Conservation (phyloP, 1,140 invertebrate genomes). For the Pogonomyrmex californicus region DNA sequence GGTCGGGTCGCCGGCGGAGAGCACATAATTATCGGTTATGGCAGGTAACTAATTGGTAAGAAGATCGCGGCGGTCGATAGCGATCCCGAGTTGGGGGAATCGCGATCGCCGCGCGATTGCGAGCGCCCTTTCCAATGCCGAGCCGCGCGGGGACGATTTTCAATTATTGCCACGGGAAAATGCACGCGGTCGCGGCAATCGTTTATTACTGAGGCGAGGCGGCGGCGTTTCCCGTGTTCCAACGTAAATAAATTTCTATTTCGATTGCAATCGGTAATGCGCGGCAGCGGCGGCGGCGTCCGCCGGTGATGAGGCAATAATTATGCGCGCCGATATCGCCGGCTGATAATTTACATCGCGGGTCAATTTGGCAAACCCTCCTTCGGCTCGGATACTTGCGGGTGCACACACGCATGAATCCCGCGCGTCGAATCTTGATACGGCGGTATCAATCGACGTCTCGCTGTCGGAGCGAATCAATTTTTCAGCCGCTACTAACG, state of each 20-base stretch:
- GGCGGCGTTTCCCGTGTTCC: background rate
- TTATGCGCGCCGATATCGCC: conserved; percentile 7
- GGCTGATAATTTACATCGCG: conserved; percentile 23
- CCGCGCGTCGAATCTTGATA: background rate
- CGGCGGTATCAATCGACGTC: conserved; percentile 36
- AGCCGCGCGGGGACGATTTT: conserved; percentile 55
- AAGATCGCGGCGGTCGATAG: conserved; percentile 61
- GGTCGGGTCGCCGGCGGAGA: conserved; percentile 19
- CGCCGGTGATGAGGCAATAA: background rate
- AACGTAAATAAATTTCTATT: conserved; percentile 57
- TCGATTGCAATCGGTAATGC: conserved; percentile 32
- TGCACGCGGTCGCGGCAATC: background rate
- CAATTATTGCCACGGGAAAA: conserved; percentile 61
- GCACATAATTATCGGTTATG: conserved; percentile 68
- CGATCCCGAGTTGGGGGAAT: conserved; percentile 26
- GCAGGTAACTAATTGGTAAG: conserved; percentile 64
- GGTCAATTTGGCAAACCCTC: background rate
- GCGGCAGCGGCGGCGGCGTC: too few relatives aligned
- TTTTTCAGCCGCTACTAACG: background rate
- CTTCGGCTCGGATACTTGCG: background rate
- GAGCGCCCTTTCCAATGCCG: conserved; percentile 30
- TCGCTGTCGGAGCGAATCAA: conserved; percentile 20
- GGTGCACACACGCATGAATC: background rate
- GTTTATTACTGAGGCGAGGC: conserved; percentile 50
- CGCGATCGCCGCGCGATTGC: background rate